phyloP scores from a whole-genome alignment of 2,113 vertebrate species.

The Muscicapa adusta region DNA sequence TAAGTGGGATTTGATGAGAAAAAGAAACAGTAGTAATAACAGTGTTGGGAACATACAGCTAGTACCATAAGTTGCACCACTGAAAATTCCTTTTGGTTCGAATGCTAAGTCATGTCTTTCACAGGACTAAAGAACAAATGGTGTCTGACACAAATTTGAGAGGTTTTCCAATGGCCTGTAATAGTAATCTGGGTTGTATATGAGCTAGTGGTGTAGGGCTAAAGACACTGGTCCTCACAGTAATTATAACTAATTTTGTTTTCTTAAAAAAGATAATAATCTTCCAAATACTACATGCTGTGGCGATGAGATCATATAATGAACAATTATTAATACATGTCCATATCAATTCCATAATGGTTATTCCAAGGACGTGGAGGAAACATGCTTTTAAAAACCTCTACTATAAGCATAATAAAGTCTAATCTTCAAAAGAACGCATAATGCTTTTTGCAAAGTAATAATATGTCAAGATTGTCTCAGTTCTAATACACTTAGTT shows the following conservation, averaged over 20 bases:
- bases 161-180: neutral
- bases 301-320: neutral
- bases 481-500: neutral
- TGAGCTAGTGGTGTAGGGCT: neutral
- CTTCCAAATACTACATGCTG: neutral
- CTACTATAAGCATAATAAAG: neutral
- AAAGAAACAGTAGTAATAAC: neutral
- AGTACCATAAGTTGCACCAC: neutral
- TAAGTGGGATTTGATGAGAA: neutral
- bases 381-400: slow-evolving; percentile 1
- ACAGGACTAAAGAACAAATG: neutral
- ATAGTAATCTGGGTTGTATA: neutral
- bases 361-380: neutral
- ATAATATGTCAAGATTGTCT: neutral
- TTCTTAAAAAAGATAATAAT: neutral
- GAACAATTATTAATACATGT: neutral
- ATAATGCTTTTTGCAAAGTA: neutral
- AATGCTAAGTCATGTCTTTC: neutral
- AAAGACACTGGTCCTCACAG: neutral
- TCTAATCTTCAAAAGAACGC: neutral
- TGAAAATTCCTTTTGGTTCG: neutral
- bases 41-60: neutral
- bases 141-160: neutral
- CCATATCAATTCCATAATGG: neutral
- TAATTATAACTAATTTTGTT: neutral